A percentile compares a stretch with the other conserved stretches of the same genome.
These are phyloP conservation scores for Pardosa pseudoannulata DNA, from an alignment of 2,888 invertebrate species.

Conservation along the genomic window DNA sequence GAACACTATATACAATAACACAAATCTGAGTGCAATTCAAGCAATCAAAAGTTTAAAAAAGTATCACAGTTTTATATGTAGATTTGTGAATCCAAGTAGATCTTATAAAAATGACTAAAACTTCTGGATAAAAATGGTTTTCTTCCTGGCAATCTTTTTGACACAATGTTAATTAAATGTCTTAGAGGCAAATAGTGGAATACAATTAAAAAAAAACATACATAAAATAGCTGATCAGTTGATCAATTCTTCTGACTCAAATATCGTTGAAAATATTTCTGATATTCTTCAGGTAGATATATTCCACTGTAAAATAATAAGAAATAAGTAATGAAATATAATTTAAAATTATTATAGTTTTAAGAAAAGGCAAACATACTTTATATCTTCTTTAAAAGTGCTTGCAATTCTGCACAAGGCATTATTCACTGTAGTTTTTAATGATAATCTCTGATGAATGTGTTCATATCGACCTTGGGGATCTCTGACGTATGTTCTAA, in stretches of 20 bases:
- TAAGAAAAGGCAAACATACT: conserved; percentile 35
- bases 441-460: conserved; percentile 50
- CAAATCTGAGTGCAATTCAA: background rate
- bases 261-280: conserved; percentile 51
- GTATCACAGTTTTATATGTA: background rate
- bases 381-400: conserved; percentile 50
- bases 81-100: too few species aligned
- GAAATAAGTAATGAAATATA: background rate
- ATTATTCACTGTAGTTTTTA: conserved; percentile 46
- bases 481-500: conserved; percentile 49
- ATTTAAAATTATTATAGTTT: background rate
- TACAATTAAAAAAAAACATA: too few species aligned
- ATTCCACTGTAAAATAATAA: conserved; percentile 50
- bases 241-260: conserved; percentile 13
- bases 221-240: too few species aligned
- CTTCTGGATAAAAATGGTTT: too few species aligned
- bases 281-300: conserved; percentile 54
- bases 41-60: background rate
- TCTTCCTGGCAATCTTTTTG: too few species aligned
- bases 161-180: too few species aligned
- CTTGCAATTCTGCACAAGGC: conserved; percentile 52
- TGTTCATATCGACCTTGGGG: conserved; percentile 66
- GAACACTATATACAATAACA: background rate
- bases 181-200: too few species aligned
- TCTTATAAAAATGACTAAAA: too few species aligned